Evolutionary conservation across 1,140 invertebrate genomes (phyloP).

Genomic region (Tribolium castaneum): DNA sequence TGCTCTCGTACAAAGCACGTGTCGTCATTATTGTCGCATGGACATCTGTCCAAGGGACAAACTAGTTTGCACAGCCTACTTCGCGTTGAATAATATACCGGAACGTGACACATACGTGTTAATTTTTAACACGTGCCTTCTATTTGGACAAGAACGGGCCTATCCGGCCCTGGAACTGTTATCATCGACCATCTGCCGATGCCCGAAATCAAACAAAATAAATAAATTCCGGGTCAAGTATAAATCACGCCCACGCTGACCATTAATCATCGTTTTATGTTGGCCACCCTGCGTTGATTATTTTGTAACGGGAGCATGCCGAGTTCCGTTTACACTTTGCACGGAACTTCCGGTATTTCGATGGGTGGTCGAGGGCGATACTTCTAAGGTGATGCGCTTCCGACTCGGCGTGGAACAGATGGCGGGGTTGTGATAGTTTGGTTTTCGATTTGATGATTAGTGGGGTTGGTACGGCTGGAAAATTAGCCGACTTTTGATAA

Average conservation of each 20-base stretch:
- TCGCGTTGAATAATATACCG: slow-evolving; percentile 52
- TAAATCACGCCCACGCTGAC: not conserved
- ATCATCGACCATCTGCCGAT: slow-evolving; percentile 5
- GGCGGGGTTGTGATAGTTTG: not conserved
- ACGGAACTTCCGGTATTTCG: not conserved
- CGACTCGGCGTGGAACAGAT: slow-evolving; percentile 4
- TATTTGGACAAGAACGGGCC: slow-evolving; percentile 38
- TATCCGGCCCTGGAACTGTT: slow-evolving; percentile 23
- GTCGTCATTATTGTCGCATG: not conserved
- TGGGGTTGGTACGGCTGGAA: not conserved
- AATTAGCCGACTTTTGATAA: slow-evolving; percentile 4
- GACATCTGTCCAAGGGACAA: slow-evolving; percentile 44
- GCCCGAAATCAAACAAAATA: not conserved
- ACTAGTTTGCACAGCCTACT: slow-evolving; percentile 55
- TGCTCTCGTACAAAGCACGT: slow-evolving; percentile 6
- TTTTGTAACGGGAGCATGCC: slow-evolving; percentile 2
- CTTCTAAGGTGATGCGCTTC: not conserved
- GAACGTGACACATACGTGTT: slow-evolving; percentile 59
- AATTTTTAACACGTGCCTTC: slow-evolving; percentile 59
- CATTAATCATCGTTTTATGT: slow-evolving; percentile 13
- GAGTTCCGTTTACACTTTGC: slow-evolving; percentile 18
- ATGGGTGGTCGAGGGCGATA: slow-evolving; percentile 2
- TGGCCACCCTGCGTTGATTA: slow-evolving; percentile 10
- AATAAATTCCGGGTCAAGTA: not conserved
- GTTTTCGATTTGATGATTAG: not conserved